These are phyloP conservation scores for Manis pentadactyla DNA, from an alignment of 2,797 vertebrate genomes.

Conservation along the genomic window DNA sequence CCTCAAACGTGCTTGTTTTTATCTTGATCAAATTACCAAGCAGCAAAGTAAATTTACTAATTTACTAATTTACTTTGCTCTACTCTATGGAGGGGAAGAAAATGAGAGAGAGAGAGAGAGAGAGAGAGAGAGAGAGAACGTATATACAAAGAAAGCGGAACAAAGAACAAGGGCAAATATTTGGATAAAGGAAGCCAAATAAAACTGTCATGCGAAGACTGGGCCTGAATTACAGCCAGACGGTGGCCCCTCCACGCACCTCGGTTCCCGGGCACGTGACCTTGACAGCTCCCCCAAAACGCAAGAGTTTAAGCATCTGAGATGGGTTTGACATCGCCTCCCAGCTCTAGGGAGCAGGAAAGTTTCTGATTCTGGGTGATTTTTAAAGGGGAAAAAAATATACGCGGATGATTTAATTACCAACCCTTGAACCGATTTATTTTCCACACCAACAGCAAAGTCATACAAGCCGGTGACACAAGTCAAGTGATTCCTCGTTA, in stretches of 20 bases:
- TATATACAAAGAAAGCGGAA: not conserved
- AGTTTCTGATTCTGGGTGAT: not conserved
- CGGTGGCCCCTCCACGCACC: not conserved
- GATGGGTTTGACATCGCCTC: not conserved
- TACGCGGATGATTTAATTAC: conserved; percentile 73
- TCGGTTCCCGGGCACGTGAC: not conserved
- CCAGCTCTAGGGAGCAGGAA: not conserved
- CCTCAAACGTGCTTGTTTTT: not conserved
- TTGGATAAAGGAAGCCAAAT: not conserved
- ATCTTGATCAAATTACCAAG: not conserved
- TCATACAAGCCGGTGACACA: conserved; percentile 52
- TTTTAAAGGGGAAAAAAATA: conserved; percentile 34
- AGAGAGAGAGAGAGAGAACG: not conserved
- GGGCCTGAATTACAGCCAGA: not conserved
- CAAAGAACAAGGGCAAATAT: not conserved
- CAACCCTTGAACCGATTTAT: conserved; percentile 70
- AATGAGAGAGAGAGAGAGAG: not conserved
- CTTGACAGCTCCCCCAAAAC: not conserved
- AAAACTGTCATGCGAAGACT: not conserved
- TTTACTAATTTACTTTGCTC: not conserved
- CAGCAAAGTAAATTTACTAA: not conserved
- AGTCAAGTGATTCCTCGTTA: conserved; percentile 73
- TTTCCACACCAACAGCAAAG: conserved; percentile 65
- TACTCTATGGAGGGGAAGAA: not conserved
- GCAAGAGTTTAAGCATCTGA: not conserved